Conservation (phyloP, 2,797 vertebrate species). For the Diglossa cyanea region DNA sequence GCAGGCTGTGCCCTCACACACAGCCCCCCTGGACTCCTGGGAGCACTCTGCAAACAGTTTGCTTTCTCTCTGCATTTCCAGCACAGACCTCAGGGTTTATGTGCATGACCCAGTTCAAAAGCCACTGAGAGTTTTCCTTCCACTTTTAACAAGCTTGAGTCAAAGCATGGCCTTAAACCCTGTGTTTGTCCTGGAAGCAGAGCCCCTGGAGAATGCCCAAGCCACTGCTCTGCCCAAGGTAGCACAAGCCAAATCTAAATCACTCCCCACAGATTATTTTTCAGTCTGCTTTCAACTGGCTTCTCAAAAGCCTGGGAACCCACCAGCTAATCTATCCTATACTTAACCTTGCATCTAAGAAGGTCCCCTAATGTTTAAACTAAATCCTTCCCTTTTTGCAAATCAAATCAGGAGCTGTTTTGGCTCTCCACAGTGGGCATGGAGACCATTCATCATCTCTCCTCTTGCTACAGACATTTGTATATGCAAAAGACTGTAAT, state of each 20-base stretch:
- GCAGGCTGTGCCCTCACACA: accelerated
- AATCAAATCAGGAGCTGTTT: slow-evolving; percentile 25
- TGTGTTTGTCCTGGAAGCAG: neutral
- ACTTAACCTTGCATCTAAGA: slow-evolving; percentile 21
- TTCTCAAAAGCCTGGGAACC: neutral
- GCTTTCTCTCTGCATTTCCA: neutral
- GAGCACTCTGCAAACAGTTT: neutral
- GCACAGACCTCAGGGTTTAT: neutral
- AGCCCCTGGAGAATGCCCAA: neutral
- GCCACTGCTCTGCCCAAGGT: neutral
- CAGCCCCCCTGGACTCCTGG: neutral
- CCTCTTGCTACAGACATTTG: neutral
- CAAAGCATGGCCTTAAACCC: neutral
- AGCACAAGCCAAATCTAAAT: neutral
- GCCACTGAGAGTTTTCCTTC: neutral
- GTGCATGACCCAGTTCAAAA: neutral
- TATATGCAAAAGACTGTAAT: neutral
- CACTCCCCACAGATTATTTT: neutral
- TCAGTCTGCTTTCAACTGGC: neutral
- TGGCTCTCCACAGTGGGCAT: neutral
- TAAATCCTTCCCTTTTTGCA: neutral
- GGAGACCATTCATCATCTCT: neutral
- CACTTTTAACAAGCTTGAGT: neutral
- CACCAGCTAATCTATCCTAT: neutral
- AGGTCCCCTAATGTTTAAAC: neutral